Percentiles rank a stretch among this genome's conserved stretches.
Conservation (phyloP, 2,113 vertebrate genomes). For the Brevimyrus niger region DNA sequence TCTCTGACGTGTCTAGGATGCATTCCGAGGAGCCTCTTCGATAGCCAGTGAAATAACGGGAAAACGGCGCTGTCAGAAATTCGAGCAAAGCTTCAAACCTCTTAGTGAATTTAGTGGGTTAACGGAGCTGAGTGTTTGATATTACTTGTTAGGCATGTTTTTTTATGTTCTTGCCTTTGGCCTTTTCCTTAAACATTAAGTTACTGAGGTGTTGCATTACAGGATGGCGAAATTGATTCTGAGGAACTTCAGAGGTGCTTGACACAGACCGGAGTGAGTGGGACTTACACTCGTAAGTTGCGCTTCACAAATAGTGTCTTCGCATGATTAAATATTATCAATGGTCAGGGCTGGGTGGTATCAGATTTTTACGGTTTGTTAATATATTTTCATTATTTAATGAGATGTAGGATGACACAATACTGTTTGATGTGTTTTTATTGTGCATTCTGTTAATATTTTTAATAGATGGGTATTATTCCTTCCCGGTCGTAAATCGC, state of each 20-base stretch:
- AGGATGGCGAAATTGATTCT: constrained; percentile 78
- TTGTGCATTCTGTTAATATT: not conserved
- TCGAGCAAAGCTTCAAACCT: not conserved
- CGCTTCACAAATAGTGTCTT: not conserved
- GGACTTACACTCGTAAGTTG: constrained; percentile 70
- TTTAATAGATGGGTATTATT: not conserved
- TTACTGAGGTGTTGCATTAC: not conserved
- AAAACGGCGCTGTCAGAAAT: not conserved
- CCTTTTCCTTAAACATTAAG: not conserved
- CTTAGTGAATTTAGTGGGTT: not conserved
- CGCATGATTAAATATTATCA: not conserved
- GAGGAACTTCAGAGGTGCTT: constrained; percentile 80
- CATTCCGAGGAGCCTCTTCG: not conserved
- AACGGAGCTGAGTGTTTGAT: not conserved
- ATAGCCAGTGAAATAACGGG: not conserved
- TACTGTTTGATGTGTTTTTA: not conserved
- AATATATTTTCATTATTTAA: not conserved
- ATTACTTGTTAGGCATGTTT: not conserved
- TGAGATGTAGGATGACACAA: not conserved
- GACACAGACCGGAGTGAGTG: constrained; percentile 73
- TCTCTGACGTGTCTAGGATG: not conserved
- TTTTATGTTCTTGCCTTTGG: constrained; percentile 10
- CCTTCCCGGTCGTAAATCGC: not conserved
- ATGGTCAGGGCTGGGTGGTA: not conserved
- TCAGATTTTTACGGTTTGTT: not conserved